Base-by-base conservation (phyloP, 2,113 vertebrate genomes). In the Spea multiplicata region DNA sequence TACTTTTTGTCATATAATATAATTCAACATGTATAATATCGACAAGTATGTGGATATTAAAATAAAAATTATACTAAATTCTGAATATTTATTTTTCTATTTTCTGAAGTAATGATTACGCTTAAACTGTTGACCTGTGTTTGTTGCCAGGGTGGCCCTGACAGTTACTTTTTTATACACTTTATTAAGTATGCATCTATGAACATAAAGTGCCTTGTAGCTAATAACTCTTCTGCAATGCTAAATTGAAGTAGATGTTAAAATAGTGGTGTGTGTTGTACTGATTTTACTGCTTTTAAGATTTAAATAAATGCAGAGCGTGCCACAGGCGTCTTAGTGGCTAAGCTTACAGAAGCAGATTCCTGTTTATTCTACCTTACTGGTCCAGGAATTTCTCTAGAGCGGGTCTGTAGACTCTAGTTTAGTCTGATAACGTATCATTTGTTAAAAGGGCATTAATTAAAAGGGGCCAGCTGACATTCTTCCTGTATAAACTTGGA, bases 401-500 rank as follows among this genome's bases (percentile, higher is more conserved):
- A 79, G 77, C 65, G 50, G 66, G 66, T 65, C 59, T 74, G 52
- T 80, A 80, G 78, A 68, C 71, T 74, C 71, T 74, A 64, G 71
- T 80, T 80, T 80, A 80, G 78, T 80, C 78, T 80, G 78, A 80
- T 80, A 80, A 80, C 71, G 62, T 80, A 80, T 73, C 71, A 80
- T 80, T 80, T 80, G 64, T 80, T 80, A 80, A 80, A 80, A 73
- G 50, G 64, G 71, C 64, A 80, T 80, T 80, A 59, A 80, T 80
- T 80, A 74, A 68, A 68, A 74, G 78, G 53, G 78, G 78, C 78
- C 78, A 80, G 78, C 78, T 80, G 67, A 73, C 64, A 80, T 80
- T 80, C 78, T 80, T 80, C 78, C 46, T 61, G 64, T 80, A 74
- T 16, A 80, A 80, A 74, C 78, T 80, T 80, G 78, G 78, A 71